phyloP scores from a whole-genome alignment of 2,888 invertebrate species.

The Thelaira solivaga region DNA sequence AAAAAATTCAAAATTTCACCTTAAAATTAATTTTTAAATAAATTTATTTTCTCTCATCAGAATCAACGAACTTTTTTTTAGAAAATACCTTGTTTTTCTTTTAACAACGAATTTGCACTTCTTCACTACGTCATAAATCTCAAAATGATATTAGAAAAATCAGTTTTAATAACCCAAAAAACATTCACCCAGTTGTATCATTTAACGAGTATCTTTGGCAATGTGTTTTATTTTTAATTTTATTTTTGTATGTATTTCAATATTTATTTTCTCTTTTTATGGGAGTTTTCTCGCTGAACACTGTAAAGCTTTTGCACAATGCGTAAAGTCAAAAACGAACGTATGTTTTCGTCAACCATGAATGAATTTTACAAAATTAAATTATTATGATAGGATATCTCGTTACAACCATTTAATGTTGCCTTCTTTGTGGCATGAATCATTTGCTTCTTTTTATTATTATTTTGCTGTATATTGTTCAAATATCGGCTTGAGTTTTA shows the following conservation, averaged over 20 bases:
- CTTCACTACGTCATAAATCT: too few species aligned
- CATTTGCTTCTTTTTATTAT: not conserved
- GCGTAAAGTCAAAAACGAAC: not conserved
- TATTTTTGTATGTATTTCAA: not conserved
- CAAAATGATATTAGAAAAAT: not conserved
- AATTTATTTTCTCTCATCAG: too few species aligned
- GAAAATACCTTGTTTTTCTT: too few species aligned
- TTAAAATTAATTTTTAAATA: too few species aligned
- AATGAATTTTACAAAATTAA: constrained; percentile 22
- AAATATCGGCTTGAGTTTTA: not conserved
- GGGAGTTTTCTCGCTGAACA: not conserved
- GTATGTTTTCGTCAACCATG: not conserved
- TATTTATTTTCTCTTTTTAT: not conserved
- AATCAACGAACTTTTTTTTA: too few species aligned
- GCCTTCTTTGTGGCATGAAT: not conserved
- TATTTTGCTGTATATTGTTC: not conserved
- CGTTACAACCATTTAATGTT: constrained; percentile 21
- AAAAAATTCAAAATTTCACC: too few species aligned
- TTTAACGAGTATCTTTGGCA: constrained; percentile 8
- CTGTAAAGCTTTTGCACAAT: not conserved
- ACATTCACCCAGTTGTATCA: not conserved
- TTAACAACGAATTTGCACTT: too few species aligned
- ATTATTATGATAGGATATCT: constrained; percentile 16
- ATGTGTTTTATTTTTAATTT: not conserved
- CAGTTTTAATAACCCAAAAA: not conserved